Percentiles rank a stretch among this genome's conserved stretches.
Evolutionary conservation across 2,888 invertebrate species (phyloP).

Genomic region (Drosophila barbarae): DNA sequence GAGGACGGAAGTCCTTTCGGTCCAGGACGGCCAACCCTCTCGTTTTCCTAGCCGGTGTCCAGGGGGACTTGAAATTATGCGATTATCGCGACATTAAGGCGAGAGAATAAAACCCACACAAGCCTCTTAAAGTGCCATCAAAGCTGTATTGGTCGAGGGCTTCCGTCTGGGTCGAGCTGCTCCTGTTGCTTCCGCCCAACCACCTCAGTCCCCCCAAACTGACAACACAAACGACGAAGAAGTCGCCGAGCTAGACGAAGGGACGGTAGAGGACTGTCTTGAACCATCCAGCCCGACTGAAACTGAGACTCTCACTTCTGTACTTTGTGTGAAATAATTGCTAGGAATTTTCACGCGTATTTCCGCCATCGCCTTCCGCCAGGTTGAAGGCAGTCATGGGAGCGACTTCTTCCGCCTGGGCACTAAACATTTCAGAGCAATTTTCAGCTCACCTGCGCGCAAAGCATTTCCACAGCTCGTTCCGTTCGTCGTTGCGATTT

Average conservation of each 20-base stretch:
- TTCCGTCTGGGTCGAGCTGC: slow-evolving; percentile 38
- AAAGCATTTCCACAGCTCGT: slow-evolving; percentile 73
- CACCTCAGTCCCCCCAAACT: slow-evolving; percentile 7
- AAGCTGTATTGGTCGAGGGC: slow-evolving; percentile 54
- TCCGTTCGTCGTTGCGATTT: slow-evolving; percentile 70
- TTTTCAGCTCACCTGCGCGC: slow-evolving; percentile 75
- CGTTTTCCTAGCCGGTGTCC: slow-evolving; percentile 39
- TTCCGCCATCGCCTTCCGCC: slow-evolving; percentile 55
- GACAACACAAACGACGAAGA: slow-evolving; percentile 35
- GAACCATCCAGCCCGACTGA: slow-evolving; percentile 21
- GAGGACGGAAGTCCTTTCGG: slow-evolving; percentile 16
- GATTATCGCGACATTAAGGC: slow-evolving; percentile 61
- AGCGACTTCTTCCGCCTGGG: slow-evolving; percentile 40
- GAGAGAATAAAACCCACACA: slow-evolving; percentile 50
- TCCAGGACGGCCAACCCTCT: slow-evolving; percentile 21
- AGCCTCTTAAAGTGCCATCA: slow-evolving; percentile 69
- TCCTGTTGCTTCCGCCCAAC: slow-evolving; percentile 4
- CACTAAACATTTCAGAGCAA: slow-evolving; percentile 61
- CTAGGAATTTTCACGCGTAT: slow-evolving; percentile 76
- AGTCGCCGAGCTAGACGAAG: slow-evolving; percentile 31
- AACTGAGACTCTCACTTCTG: slow-evolving; percentile 45
- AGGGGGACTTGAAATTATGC: slow-evolving; percentile 53
- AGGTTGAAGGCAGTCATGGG: slow-evolving; percentile 32
- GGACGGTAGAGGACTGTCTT: slow-evolving; percentile 28
- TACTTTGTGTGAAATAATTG: slow-evolving; percentile 74